A percentile compares a stretch with the other conserved stretches of the same genome.
These are phyloP conservation scores for Sceliomorpha sp. DNA, from an alignment of 2,888 invertebrate genomes.

Conservation along the genomic window DNA sequence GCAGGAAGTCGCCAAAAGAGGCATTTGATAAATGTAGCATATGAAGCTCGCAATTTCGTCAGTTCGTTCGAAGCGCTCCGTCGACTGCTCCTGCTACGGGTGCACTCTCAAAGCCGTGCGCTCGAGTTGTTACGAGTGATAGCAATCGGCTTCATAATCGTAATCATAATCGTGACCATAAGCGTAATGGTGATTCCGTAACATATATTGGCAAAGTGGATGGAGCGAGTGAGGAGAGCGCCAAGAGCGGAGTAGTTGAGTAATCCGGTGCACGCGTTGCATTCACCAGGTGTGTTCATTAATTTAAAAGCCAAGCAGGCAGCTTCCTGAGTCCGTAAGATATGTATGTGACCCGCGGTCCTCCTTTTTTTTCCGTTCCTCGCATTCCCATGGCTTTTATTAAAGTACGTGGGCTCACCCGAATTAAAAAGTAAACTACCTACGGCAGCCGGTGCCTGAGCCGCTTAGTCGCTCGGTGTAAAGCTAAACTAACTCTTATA, in stretches of 20 bases:
- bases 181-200: slow-evolving; percentile 37
- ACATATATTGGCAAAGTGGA: slow-evolving; percentile 49
- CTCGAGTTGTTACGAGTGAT: slow-evolving; percentile 3
- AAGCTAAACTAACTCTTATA: too few species aligned
- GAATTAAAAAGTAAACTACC: slow-evolving; percentile 76
- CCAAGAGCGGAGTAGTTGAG: slow-evolving; percentile 43
- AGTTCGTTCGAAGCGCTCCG: slow-evolving; percentile 5
- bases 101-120: neutral
- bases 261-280: slow-evolving; percentile 56
- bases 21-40: neutral
- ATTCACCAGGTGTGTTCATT: slow-evolving; percentile 67
- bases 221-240: slow-evolving; percentile 44
- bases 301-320: slow-evolving; percentile 68
- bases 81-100: neutral
- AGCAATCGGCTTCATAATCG: slow-evolving; percentile 41
- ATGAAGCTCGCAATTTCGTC: slow-evolving; percentile 6
- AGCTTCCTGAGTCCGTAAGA: slow-evolving; percentile 48
- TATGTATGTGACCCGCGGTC: slow-evolving; percentile 52
- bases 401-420: slow-evolving; percentile 67
- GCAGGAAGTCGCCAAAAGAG: neutral
- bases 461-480: slow-evolving; percentile 23
- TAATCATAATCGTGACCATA: slow-evolving; percentile 46
- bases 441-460: slow-evolving; percentile 38
- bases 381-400: slow-evolving; percentile 71
- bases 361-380: slow-evolving; percentile 52